Conservation (phyloP, 64 coral and sea anemone genomes). For the Montipora cactus region DNA sequence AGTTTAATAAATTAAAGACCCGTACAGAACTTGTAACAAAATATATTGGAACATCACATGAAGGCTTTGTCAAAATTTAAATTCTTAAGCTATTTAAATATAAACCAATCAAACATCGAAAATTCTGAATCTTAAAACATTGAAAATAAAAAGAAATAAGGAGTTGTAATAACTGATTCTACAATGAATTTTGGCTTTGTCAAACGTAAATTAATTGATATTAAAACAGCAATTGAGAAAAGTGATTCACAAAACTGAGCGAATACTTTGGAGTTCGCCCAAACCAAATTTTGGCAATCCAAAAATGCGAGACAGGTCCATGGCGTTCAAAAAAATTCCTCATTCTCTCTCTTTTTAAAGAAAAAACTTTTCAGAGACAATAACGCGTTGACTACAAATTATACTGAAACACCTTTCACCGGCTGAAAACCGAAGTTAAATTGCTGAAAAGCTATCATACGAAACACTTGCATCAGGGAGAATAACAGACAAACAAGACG, state of each 20-base stretch:
- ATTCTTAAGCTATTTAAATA: background rate
- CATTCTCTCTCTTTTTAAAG: too few species aligned
- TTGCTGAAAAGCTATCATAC: background rate
- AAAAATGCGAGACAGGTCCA: background rate
- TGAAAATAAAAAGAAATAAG: background rate
- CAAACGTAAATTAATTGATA: background rate
- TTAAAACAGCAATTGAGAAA: background rate
- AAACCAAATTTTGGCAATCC: background rate
- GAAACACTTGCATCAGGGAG: constrained; percentile 20
- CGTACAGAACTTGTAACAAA: background rate
- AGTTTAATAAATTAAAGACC: background rate
- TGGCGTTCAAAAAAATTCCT: background rate
- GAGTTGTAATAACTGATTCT: background rate
- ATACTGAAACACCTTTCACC: background rate
- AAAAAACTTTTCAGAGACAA: background rate
- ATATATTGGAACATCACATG: background rate
- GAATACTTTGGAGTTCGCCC: background rate
- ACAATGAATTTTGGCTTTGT: background rate
- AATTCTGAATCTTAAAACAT: background rate
- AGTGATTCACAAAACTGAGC: constrained; percentile 4
- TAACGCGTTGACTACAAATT: background rate
- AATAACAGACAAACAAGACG: constrained; percentile 28
- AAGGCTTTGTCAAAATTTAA: background rate
- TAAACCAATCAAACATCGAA: background rate
- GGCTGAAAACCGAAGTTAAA: constrained; percentile 1